These are phyloP conservation scores for Ailurus styani DNA, from an alignment of 2,113 vertebrate species.

Conservation along the genomic window DNA sequence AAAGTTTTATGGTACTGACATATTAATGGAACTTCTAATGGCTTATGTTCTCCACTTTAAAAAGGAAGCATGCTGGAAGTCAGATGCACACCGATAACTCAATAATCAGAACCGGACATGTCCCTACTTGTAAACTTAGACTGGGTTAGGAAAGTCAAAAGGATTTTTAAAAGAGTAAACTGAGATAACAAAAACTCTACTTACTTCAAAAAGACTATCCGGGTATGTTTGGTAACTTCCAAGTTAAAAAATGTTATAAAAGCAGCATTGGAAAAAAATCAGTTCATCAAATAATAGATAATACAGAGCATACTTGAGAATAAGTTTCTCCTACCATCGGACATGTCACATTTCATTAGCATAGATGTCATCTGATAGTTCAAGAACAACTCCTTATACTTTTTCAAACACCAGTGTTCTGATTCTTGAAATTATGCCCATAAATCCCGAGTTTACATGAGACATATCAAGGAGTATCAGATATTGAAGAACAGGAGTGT, in stretches of 20 bases:
- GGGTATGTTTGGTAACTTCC: background rate
- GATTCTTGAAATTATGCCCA: background rate
- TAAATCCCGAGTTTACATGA: background rate
- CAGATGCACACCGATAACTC: background rate
- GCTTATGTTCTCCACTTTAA: background rate
- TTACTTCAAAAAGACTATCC: background rate
- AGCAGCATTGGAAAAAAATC: background rate
- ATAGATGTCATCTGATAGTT: conserved; percentile 15
- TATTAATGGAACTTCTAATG: background rate
- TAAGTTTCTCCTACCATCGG: background rate
- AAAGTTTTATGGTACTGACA: background rate
- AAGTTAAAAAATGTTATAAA: conserved; percentile 25
- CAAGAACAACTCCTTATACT: background rate
- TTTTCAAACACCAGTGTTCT: background rate
- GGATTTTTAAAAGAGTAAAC: background rate
- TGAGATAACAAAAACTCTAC: background rate
- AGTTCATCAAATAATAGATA: conserved; percentile 16
- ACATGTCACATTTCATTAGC: background rate
- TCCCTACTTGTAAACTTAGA: background rate
- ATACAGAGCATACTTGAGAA: background rate
- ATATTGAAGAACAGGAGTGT: background rate
- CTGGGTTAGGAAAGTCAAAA: background rate
- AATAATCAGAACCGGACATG: background rate
- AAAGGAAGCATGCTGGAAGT: background rate
- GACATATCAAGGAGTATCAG: background rate